Evolutionary conservation across 2,888 invertebrate genomes (phyloP).

Genomic region (Fragum whitleyi): DNA sequence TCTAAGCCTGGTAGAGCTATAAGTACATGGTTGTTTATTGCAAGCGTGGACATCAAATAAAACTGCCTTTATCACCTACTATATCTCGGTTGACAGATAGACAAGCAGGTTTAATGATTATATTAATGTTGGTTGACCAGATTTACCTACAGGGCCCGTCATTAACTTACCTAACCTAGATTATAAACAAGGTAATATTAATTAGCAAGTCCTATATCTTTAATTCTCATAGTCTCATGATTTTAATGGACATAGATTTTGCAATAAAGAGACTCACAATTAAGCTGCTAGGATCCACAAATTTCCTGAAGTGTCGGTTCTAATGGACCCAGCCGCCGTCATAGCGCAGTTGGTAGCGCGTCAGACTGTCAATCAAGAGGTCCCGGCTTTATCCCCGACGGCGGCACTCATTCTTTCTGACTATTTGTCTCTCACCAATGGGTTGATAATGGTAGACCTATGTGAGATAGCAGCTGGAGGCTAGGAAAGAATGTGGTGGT

Average conservation of each 20-base stretch:
- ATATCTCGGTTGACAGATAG: conserved; percentile 19
- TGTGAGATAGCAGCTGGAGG: too few species aligned
- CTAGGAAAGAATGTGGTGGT: too few species aligned
- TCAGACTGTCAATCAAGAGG: too few species aligned
- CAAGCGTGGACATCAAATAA: conserved; percentile 9
- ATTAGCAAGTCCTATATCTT: too few species aligned
- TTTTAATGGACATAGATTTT: not conserved
- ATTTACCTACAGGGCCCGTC: conserved; percentile 7
- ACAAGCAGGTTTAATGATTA: not conserved
- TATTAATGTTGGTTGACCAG: not conserved
- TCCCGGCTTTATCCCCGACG: too few species aligned
- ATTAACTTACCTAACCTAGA: conserved; percentile 14
- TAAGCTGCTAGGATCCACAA: too few species aligned
- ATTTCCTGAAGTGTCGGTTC: too few species aligned
- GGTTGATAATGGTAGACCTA: too few species aligned
- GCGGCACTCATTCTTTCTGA: too few species aligned
- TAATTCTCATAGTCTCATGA: not conserved
- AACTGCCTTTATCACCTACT: conserved; percentile 4
- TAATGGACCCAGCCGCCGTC: too few species aligned
- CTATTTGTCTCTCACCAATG: too few species aligned
- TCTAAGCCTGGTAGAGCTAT: not conserved
- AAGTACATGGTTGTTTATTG: not conserved
- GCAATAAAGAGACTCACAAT: not conserved
- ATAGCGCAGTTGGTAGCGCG: too few species aligned
- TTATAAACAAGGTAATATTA: not conserved